These are phyloP conservation scores for Endotricha flammealis DNA, from an alignment of 2,888 invertebrate genomes.

Conservation along the genomic window DNA sequence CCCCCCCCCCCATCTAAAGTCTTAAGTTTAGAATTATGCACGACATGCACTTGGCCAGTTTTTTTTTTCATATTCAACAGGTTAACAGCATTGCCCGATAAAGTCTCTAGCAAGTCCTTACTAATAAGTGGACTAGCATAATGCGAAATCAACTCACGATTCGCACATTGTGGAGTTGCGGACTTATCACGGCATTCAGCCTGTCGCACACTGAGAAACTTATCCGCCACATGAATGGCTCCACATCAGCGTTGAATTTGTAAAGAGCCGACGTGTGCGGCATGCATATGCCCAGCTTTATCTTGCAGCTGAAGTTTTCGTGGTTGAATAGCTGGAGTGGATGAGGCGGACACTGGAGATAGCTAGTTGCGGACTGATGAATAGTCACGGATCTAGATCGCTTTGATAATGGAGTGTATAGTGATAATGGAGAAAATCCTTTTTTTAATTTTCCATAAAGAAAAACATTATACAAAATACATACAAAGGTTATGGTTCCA, in stretches of 20 bases:
- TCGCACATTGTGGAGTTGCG: slow-evolving; percentile 49
- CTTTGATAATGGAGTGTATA: background rate
- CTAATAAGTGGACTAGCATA: too few species aligned
- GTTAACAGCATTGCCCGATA: too few species aligned
- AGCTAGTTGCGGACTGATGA: background rate
- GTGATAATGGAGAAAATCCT: slow-evolving; percentile 25
- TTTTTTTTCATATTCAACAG: too few species aligned
- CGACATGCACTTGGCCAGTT: too few species aligned
- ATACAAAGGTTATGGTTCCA: too few species aligned
- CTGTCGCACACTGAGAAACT: slow-evolving; percentile 61
- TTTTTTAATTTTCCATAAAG: too few species aligned
- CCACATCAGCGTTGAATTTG: slow-evolving; percentile 69
- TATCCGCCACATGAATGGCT: slow-evolving; percentile 64
- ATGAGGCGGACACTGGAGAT: slow-evolving; percentile 2
- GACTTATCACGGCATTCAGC: slow-evolving; percentile 62
- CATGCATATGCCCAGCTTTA: slow-evolving; percentile 64
- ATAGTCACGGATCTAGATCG: background rate
- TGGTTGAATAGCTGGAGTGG: slow-evolving; percentile 14
- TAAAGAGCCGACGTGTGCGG: slow-evolving; percentile 72
- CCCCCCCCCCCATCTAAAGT: too few species aligned
- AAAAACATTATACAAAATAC: too few species aligned
- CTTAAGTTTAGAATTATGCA: too few species aligned
- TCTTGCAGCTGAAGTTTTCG: slow-evolving; percentile 58
- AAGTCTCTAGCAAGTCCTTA: too few species aligned
- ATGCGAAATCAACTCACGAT: slow-evolving; percentile 50